Conservation (phyloP, 2,113 vertebrate species). For the Echinops telfairi region DNA sequence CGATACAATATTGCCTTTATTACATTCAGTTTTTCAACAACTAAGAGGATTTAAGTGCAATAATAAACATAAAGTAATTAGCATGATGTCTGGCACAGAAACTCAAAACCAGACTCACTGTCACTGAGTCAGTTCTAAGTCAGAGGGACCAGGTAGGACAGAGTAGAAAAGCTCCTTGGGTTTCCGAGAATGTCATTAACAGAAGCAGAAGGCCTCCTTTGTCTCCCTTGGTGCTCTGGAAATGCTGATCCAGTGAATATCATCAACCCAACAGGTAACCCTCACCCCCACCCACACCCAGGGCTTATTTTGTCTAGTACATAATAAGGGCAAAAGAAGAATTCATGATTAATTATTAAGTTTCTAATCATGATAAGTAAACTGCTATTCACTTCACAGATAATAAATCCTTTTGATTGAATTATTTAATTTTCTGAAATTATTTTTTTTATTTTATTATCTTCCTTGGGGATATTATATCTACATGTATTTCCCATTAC, state of each 20-base stretch:
- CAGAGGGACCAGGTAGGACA: too few species aligned
- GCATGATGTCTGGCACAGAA: background rate
- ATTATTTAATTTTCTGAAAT: constrained; percentile 34
- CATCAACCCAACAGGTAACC: too few species aligned
- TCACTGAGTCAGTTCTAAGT: too few species aligned
- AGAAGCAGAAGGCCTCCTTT: too few species aligned
- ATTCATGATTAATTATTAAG: constrained; percentile 17
- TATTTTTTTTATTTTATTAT: background rate
- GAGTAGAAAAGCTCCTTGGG: too few species aligned
- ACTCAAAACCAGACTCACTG: too few species aligned
- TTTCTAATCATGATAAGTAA: background rate
- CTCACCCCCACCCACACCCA: too few species aligned
- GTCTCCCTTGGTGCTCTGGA: too few species aligned
- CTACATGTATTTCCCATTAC: background rate
- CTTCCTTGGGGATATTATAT: constrained; percentile 1
- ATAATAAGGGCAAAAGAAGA: background rate
- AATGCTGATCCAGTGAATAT: too few species aligned
- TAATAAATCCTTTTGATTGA: constrained; percentile 14
- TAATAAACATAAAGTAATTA: background rate
- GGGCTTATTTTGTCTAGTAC: background rate
- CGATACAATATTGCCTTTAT: constrained; percentile 21
- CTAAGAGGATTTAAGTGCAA: background rate
- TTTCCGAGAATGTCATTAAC: too few species aligned
- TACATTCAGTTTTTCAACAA: constrained; percentile 12
- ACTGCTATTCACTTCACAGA: background rate